Conservation (phyloP, 2,113 vertebrate genomes). For the Perca flavescens region DNA sequence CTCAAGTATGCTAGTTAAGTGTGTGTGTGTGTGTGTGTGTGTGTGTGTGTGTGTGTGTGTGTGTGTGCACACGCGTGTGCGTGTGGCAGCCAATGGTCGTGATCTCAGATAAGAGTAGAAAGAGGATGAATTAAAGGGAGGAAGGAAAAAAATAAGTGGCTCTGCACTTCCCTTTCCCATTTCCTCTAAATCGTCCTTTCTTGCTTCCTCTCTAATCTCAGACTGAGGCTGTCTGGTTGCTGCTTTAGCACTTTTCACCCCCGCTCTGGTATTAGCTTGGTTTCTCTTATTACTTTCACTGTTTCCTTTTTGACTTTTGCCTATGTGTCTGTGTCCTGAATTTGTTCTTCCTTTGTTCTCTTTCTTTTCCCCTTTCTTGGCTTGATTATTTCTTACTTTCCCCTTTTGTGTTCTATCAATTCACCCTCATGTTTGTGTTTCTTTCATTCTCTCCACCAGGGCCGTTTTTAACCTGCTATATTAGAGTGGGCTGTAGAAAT, state of each 20-base stretch:
- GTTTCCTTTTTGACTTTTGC: conserved; percentile 29
- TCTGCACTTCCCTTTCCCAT: conserved; percentile 60
- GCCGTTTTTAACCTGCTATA: too few species aligned
- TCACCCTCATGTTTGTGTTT: background rate
- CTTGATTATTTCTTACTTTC: background rate
- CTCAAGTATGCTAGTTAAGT: conserved; percentile 17
- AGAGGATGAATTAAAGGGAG: conserved; percentile 63
- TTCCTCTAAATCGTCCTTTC: conserved; percentile 47
- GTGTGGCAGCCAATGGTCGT: conserved; percentile 42
- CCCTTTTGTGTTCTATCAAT: background rate
- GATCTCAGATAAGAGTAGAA: conserved; percentile 70
- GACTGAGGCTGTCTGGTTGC: conserved; percentile 48
- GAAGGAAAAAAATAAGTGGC: conserved; percentile 64
- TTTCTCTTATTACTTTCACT: conserved; percentile 53
- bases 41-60: conserved; percentile 15
- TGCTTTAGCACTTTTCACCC: conserved; percentile 58
- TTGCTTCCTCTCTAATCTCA: conserved; percentile 67
- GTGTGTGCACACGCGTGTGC: too few species aligned
- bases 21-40: conserved; percentile 18
- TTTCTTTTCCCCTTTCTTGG: conserved; percentile 12
- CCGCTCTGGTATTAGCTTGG: conserved; percentile 51
- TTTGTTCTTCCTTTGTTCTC: conserved; percentile 6
- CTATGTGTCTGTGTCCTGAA: conserved; percentile 22
- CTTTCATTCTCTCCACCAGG: background rate
- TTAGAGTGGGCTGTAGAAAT: too few species aligned